Evolutionary conservation across 1,140 invertebrate species (phyloP).

Genomic region (Microplitis demolitor): DNA sequence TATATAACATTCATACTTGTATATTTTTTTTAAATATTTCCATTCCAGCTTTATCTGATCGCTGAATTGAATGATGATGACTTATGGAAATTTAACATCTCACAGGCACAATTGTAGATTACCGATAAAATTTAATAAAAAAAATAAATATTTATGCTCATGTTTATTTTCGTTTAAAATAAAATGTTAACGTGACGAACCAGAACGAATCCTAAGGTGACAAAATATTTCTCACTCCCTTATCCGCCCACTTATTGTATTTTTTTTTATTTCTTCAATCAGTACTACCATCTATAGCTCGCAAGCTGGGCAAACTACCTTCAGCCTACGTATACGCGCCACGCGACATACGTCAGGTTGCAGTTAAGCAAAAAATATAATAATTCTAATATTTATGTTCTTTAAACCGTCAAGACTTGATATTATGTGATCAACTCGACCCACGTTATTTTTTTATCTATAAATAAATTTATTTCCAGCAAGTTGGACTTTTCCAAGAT

Average conservation of each 20-base stretch:
- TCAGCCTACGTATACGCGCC: slow-evolving; percentile 43
- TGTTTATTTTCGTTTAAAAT: too few species aligned
- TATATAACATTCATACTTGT: too few species aligned
- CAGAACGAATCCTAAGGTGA: not conserved
- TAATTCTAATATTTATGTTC: slow-evolving; percentile 16
- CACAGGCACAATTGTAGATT: too few species aligned
- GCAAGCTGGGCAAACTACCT: slow-evolving; percentile 22
- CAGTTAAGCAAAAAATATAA: not conserved
- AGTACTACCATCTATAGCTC: slow-evolving; percentile 39
- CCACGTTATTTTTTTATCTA: not conserved
- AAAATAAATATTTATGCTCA: too few species aligned
- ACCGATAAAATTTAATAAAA: too few species aligned
- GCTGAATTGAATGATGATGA: too few species aligned
- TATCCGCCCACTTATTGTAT: slow-evolving; percentile 23
- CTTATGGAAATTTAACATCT: too few species aligned
- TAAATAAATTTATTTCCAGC: not conserved
- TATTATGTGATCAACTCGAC: not conserved
- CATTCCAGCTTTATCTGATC: too few species aligned
- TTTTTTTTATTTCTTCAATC: slow-evolving; percentile 9
- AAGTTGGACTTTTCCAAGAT: too few species aligned
- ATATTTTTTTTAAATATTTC: too few species aligned
- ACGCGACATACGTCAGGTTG: slow-evolving; percentile 40
- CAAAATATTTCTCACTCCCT: slow-evolving; percentile 22
- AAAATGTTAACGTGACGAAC: not conserved
- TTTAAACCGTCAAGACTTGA: not conserved